Percentiles rank a stretch among this genome's conserved stretches.
Evolutionary conservation across 2,113 vertebrate species (phyloP).

Genomic region (Cricetomys ansorgei): DNA sequence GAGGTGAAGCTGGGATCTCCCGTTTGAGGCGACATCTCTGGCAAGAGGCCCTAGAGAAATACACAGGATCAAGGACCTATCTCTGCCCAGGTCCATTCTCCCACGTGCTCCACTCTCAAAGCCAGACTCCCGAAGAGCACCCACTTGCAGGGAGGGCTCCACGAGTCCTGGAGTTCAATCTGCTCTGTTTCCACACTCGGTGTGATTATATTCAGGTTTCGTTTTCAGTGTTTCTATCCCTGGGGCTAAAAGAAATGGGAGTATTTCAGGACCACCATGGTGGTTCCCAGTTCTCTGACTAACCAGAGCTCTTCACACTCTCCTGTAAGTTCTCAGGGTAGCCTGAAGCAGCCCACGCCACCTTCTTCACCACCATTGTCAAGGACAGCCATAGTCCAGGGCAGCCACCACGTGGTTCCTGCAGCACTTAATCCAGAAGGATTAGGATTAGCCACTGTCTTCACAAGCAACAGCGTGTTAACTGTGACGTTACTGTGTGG

Average conservation of each 20-base stretch:
- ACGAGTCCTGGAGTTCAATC: not conserved
- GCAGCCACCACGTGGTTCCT: not conserved
- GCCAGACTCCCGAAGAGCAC: rapidly evolving
- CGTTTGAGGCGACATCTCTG: not conserved
- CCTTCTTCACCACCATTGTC: not conserved
- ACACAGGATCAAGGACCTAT: rapidly evolving
- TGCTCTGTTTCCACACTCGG: not conserved
- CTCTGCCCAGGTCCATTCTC: not conserved
- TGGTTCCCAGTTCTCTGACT: not conserved
- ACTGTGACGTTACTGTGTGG: rapidly evolving
- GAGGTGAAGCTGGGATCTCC: not conserved
- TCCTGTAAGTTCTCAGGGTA: not conserved
- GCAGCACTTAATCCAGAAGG: not conserved
- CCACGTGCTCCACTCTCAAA: rapidly evolving
- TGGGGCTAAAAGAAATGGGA: constrained; percentile 18
- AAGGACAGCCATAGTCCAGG: rapidly evolving
- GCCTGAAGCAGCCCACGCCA: not conserved
- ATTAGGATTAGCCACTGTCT: not conserved
- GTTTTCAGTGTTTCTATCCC: not conserved
- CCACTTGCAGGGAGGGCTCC: not conserved
- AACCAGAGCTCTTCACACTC: not conserved
- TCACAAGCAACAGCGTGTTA: not conserved
- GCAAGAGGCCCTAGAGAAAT: not conserved
- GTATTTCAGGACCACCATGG: not conserved
- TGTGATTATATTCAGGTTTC: not conserved